Conservation (phyloP, 2,888 invertebrate genomes). For the Cheilosia variabilis region DNA sequence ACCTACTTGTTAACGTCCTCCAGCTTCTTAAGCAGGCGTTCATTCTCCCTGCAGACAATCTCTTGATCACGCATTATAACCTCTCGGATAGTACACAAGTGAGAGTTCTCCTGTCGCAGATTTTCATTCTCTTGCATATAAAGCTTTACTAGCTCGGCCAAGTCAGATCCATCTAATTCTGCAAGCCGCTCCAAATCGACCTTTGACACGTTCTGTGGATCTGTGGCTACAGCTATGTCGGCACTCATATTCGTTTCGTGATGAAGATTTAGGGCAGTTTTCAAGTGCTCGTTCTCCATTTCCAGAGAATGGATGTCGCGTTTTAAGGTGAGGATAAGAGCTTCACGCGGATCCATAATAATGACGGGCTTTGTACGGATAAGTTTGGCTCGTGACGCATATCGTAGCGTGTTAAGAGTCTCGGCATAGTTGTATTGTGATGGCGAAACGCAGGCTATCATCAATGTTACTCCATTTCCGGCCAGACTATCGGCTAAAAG, state of each 20-base stretch:
- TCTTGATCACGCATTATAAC: constrained; percentile 94
- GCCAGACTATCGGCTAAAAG: constrained; percentile 96
- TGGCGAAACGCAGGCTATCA: constrained; percentile 98
- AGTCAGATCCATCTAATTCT: constrained; percentile 90
- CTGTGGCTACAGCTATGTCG: constrained; percentile 77
- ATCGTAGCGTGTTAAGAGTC: constrained; percentile 95
- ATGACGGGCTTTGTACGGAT: constrained; percentile 96
- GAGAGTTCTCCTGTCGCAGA: constrained; percentile 92
- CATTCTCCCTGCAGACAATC: constrained; percentile 94
- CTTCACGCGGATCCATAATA: constrained; percentile 97
- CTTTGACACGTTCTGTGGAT: constrained; percentile 83
- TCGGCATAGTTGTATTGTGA: constrained; percentile 93
- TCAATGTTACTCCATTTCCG: constrained; percentile 96
- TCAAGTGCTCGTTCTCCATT: constrained; percentile 94
- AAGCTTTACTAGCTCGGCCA: constrained; percentile 92
- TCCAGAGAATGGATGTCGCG: constrained; percentile 93
- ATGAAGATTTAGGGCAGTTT: constrained; percentile 89
- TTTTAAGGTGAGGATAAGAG: constrained; percentile 94
- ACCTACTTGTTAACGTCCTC: constrained; percentile 95
- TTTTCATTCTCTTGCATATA: constrained; percentile 93
- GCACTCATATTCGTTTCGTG: constrained; percentile 83
- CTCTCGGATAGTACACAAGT: constrained; percentile 91
- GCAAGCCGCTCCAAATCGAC: constrained; percentile 90
- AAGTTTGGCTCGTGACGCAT: constrained; percentile 95
- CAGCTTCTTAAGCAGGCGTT: constrained; percentile 92